Evolutionary conservation across 2,113 vertebrate species (phyloP).

Genomic region (Crotophaga sulcirostris): DNA sequence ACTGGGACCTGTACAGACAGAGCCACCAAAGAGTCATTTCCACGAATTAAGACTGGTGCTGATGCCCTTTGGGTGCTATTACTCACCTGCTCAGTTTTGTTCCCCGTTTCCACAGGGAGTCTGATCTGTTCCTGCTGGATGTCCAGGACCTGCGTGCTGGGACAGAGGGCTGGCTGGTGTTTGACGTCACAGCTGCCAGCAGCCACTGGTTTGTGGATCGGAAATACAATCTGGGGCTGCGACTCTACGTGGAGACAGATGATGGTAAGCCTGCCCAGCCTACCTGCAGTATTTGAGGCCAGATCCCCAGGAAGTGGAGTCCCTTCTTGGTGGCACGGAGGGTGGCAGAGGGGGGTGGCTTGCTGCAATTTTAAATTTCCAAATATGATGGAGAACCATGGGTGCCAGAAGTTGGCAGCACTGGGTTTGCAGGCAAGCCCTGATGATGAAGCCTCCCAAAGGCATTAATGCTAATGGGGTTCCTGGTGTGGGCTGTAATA

Average conservation of each 20-base stretch:
- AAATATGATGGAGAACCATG: background rate
- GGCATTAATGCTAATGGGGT: background rate
- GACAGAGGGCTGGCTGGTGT: conserved; percentile 92
- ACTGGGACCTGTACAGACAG: background rate
- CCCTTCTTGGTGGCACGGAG: fast-evolving
- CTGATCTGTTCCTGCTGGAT: conserved; percentile 91
- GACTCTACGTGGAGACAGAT: conserved; percentile 91
- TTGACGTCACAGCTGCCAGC: conserved; percentile 91
- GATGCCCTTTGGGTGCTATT: background rate
- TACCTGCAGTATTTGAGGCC: fast-evolving
- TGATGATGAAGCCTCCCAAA: background rate
- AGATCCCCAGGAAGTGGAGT: fast-evolving
- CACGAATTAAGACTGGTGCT: fast-evolving
- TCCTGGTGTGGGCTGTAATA: background rate
- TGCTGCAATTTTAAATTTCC: fast-evolving
- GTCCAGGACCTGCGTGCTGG: conserved; percentile 86
- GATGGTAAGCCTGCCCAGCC: conserved; percentile 78
- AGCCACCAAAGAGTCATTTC: background rate
- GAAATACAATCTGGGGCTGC: conserved; percentile 86
- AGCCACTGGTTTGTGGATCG: conserved; percentile 86
- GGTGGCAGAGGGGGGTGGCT: fast-evolving
- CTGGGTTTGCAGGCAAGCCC: background rate
- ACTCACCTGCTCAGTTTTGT: background rate
- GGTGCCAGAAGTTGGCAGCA: fast-evolving
- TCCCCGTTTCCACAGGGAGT: conserved; percentile 78